Evolutionary conservation across 2,113 vertebrate genomes (phyloP).

Genomic region (Phalacrocorax aristotelis): DNA sequence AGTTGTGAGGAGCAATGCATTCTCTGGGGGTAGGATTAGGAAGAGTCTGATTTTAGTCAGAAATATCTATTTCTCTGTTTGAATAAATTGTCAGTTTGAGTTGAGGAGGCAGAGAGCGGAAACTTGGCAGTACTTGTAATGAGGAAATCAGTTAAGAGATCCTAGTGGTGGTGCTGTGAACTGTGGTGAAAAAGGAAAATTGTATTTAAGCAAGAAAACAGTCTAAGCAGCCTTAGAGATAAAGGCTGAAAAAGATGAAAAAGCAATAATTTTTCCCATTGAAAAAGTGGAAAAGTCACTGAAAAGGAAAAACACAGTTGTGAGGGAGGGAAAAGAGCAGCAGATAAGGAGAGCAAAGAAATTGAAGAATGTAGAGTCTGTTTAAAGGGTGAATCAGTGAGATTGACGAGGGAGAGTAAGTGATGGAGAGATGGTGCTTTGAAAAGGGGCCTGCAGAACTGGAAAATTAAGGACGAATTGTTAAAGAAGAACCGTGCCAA

Average conservation of each 20-base stretch:
- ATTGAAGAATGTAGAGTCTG: accelerated
- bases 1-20: neutral
- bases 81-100: neutral
- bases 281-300: neutral
- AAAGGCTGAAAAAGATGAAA: neutral
- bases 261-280: neutral
- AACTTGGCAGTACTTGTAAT: neutral
- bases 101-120: neutral
- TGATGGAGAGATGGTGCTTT: neutral
- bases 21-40: neutral
- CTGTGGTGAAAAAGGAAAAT: neutral
- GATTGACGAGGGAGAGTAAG: neutral
- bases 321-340: neutral
- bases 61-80: neutral
- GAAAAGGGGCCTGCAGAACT: neutral
- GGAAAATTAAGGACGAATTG: neutral
- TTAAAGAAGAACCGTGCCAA: neutral
- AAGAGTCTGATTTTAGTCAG: neutral
- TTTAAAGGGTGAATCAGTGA: neutral
- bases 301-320: neutral
- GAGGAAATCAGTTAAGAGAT: neutral
- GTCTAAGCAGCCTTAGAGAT: neutral
- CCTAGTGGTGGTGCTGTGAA: neutral
- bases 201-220: neutral
- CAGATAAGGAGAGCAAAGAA: neutral